Conservation (phyloP, 2,113 vertebrate genomes). For the Pipa parva region DNA sequence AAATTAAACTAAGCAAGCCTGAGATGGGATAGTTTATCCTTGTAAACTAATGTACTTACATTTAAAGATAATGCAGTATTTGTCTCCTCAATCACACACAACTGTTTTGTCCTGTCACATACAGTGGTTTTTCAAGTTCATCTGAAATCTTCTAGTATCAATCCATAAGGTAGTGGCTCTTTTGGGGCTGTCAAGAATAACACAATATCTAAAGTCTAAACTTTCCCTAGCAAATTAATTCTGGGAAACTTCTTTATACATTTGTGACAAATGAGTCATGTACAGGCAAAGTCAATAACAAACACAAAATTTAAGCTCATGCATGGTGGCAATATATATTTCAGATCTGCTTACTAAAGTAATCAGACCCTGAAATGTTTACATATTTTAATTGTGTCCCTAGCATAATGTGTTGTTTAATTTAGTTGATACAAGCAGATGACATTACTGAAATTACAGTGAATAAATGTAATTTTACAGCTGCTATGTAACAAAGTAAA, state of each 20-base stretch:
- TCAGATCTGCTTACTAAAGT: neutral
- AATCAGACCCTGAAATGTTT: neutral
- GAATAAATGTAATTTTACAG: conserved; percentile 3
- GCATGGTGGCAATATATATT: conserved; percentile 33
- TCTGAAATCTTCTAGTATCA: conserved; percentile 49
- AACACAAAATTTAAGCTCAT: conserved; percentile 5
- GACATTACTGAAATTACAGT: neutral
- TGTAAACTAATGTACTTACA: too few relatives aligned
- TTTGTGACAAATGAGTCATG: conserved; percentile 47
- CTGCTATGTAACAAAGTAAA: neutral
- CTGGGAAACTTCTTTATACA: conserved; percentile 43
- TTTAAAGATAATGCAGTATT: too few relatives aligned
- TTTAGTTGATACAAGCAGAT: neutral
- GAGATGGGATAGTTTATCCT: too few relatives aligned
- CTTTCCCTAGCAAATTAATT: conserved; percentile 47
- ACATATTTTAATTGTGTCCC: neutral
- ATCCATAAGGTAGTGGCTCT: conserved; percentile 50
- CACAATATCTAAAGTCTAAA: conserved; percentile 51
- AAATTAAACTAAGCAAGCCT: too few relatives aligned
- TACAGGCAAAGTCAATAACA: conserved; percentile 48
- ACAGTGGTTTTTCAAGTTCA: conserved; percentile 44
- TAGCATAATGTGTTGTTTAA: neutral
- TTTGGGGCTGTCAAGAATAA: conserved; percentile 51
- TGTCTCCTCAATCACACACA: too few relatives aligned
- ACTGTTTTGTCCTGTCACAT: too few relatives aligned